Evolutionary conservation across 1,140 invertebrate genomes (phyloP).

Genomic region (Drosophila nigrodunni): DNA sequence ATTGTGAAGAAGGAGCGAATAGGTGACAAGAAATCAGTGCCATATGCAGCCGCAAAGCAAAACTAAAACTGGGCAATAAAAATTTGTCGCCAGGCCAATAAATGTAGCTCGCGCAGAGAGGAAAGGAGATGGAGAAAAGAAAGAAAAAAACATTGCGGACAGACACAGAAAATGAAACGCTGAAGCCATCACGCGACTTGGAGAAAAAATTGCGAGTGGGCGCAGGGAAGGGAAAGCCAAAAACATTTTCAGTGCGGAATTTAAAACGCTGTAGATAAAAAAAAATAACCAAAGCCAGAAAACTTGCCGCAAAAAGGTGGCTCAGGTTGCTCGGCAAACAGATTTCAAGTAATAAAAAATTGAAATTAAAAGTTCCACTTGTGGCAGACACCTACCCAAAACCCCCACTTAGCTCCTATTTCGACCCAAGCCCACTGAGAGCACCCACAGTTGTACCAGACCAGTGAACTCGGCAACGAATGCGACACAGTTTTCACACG

Average conservation of each 20-base stretch:
- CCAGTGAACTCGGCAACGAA: constrained; percentile 16
- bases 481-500: constrained; percentile 73
- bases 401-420: neutral
- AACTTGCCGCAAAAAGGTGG: constrained; percentile 60
- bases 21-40: constrained; percentile 54
- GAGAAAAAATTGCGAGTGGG: constrained; percentile 10
- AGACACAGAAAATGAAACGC: neutral
- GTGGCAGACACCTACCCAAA: neutral
- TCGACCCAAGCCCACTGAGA: neutral
- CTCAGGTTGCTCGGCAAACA: constrained; percentile 58
- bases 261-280: constrained; percentile 56
- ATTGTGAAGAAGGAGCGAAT: neutral
- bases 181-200: constrained; percentile 15
- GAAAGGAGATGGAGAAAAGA: neutral
- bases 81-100: constrained; percentile 79
- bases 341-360: constrained; percentile 81
- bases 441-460: neutral
- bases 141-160: constrained; percentile 3
- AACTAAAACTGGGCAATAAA: constrained; percentile 73
- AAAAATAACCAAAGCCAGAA: constrained; percentile 15
- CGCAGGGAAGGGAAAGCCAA: constrained; percentile 24
- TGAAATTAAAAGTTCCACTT: constrained; percentile 78
- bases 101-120: constrained; percentile 53
- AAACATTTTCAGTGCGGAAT: constrained; percentile 71
- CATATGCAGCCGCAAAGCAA: constrained; percentile 63